Evolutionary conservation across 2,888 invertebrate genomes (phyloP).

Genomic region (Cephus nigrinus): DNA sequence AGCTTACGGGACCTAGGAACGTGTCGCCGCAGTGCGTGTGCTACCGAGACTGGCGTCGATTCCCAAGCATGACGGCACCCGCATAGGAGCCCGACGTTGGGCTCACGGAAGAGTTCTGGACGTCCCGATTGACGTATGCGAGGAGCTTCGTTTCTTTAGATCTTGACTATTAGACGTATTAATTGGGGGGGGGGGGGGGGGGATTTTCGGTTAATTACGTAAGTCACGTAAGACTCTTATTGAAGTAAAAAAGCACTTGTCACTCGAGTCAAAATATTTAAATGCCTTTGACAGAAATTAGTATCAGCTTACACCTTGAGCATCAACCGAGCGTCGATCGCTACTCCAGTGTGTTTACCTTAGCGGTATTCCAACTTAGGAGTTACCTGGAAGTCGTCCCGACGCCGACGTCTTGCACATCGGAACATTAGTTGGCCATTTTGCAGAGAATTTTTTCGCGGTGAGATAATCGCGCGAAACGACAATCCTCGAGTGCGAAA

Average conservation of each 20-base stretch:
- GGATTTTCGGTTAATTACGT: neutral
- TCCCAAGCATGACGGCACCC: neutral
- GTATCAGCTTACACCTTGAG: neutral
- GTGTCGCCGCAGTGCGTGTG: slow-evolving; percentile 43
- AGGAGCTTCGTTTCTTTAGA: neutral
- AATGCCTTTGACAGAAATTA: neutral
- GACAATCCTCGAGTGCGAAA: neutral
- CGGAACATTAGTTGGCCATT: neutral
- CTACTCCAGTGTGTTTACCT: slow-evolving; percentile 20
- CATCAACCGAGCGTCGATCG: neutral
- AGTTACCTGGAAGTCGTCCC: slow-evolving; percentile 25
- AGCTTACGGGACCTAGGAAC: slow-evolving; percentile 63
- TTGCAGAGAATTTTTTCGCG: neutral
- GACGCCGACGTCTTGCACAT: neutral
- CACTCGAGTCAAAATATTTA: neutral
- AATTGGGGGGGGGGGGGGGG: neutral
- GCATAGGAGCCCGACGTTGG: neutral
- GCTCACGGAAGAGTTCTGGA: neutral
- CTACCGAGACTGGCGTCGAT: neutral
- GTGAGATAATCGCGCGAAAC: neutral
- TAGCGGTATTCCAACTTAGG: slow-evolving; percentile 33
- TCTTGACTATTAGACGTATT: neutral
- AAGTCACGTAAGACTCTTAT: neutral
- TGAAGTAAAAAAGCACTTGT: neutral
- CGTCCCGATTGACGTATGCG: neutral